Evolutionary conservation across 2,888 invertebrate species (phyloP).

Genomic region (Tryphoninae sp.): DNA sequence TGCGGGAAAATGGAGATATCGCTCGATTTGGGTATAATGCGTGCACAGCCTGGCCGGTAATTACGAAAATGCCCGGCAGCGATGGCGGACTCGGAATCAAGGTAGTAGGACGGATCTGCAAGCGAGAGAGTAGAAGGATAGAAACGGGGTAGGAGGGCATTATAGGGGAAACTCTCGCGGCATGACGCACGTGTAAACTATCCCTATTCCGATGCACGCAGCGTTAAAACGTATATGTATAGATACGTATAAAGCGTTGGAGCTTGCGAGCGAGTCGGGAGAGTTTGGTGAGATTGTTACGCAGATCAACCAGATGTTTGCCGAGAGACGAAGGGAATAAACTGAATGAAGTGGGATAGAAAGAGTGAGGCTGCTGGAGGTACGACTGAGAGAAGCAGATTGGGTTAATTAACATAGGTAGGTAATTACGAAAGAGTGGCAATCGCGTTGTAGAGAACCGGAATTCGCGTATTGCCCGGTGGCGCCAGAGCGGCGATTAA

Average conservation of each 20-base stretch:
- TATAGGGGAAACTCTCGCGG: constrained; percentile 49
- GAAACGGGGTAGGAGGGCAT: constrained; percentile 9
- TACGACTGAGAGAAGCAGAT: constrained; percentile 61
- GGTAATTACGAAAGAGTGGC: constrained; percentile 72
- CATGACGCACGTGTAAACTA: constrained; percentile 46
- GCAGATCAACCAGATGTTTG: constrained; percentile 34
- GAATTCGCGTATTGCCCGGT: constrained; percentile 51
- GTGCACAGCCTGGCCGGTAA: constrained; percentile 44
- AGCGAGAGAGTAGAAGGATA: constrained; percentile 8
- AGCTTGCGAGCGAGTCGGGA: constrained; percentile 10
- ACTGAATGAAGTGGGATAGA: constrained; percentile 51
- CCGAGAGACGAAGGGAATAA: constrained; percentile 51
- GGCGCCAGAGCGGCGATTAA: constrained; percentile 54
- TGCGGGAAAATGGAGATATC: constrained; percentile 48
- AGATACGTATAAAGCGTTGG: background rate
- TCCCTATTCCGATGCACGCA: constrained; percentile 39
- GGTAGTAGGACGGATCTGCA: constrained; percentile 27
- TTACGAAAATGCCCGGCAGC: constrained; percentile 57
- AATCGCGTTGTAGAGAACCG: constrained; percentile 50
- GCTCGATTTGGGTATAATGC: constrained; percentile 36
- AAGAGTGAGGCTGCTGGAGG: constrained; percentile 22
- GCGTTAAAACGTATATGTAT: constrained; percentile 33
- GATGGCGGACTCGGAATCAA: constrained; percentile 43
- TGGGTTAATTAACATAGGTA: constrained; percentile 73
- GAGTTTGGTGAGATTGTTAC: constrained; percentile 46